A percentile compares a stretch with the other conserved stretches of the same genome.
Evolutionary conservation across 2,797 vertebrate genomes (phyloP).

Genomic region (Periophthalmus magnuspinnatus): DNA sequence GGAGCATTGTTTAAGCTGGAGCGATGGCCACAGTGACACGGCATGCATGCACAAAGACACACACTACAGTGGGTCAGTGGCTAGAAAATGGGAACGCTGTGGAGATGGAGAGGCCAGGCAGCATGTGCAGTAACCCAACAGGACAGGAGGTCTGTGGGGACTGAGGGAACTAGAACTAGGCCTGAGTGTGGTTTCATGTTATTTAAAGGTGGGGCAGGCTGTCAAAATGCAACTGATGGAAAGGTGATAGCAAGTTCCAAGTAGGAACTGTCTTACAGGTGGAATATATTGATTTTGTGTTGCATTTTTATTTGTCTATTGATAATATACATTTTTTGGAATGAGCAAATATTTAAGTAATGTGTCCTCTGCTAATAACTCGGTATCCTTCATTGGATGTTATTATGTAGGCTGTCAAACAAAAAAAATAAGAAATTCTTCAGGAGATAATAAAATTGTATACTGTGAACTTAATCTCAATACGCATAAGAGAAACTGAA

Average conservation of each 20-base stretch:
- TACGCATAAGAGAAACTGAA: too few species aligned
- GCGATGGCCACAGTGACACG: conserved; percentile 34
- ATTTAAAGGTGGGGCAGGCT: conserved; percentile 25
- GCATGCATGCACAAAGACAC: conserved; percentile 14
- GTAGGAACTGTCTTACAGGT: background rate
- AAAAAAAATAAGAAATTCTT: too few species aligned
- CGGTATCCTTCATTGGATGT: too few species aligned
- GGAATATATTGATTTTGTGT: background rate
- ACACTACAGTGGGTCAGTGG: conserved; percentile 20
- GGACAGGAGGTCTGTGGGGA: conserved; percentile 45
- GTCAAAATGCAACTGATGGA: conserved; percentile 18
- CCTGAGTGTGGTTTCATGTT: conserved; percentile 53
- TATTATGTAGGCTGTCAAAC: too few species aligned
- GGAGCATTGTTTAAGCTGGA: conserved; percentile 50
- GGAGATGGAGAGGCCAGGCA: conserved; percentile 24
- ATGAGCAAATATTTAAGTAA: too few species aligned
- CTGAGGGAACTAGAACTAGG: conserved; percentile 39
- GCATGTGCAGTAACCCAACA: conserved; percentile 41
- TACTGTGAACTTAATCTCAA: too few species aligned
- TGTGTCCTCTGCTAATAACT: too few species aligned
- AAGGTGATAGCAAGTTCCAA: background rate
- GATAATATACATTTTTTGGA: too few species aligned
- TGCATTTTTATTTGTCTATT: background rate
- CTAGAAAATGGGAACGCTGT: conserved; percentile 31
- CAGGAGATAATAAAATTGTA: too few species aligned